Conservation (phyloP, 2,888 invertebrate genomes). For the Rhingia rostrata region DNA sequence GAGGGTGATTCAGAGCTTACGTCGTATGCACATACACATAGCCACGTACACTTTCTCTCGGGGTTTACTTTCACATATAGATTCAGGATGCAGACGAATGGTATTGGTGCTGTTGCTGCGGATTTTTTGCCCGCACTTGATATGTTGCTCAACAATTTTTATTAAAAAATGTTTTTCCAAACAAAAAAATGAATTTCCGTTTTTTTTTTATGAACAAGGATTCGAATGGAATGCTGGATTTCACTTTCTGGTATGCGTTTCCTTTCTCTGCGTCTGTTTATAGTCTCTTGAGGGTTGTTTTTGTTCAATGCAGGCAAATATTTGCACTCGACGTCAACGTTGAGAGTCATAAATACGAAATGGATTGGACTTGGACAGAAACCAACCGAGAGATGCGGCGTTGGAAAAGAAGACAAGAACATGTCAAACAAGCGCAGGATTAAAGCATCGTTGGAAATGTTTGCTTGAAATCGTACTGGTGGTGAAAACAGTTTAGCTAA, state of each 20-base stretch:
- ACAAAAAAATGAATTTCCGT: neutral
- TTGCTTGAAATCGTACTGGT: too few relatives aligned
- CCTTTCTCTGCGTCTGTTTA: constrained; percentile 77
- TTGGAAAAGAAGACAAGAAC: neutral
- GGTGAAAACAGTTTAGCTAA: too few relatives aligned
- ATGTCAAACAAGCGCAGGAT: too few relatives aligned
- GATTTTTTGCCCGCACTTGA: constrained; percentile 16
- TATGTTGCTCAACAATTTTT: constrained; percentile 37
- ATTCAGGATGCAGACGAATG: neutral
- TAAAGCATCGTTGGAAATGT: too few relatives aligned
- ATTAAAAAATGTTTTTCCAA: constrained; percentile 43
- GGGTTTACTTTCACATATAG: constrained; percentile 31
- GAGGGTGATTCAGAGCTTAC: constrained; percentile 21
- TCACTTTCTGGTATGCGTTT: constrained; percentile 30
- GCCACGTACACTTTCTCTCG: constrained; percentile 16
- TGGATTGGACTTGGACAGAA: constrained; percentile 69
- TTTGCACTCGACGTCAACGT: constrained; percentile 81
- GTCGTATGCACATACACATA: neutral
- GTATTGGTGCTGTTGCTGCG: constrained; percentile 8
- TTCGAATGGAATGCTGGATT: constrained; percentile 58
- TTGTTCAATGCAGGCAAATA: constrained; percentile 83
- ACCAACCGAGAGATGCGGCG: constrained; percentile 5
- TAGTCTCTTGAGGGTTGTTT: constrained; percentile 82
- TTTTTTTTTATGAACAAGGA: constrained; percentile 24
- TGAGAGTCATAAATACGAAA: constrained; percentile 82